A percentile compares a stretch with the other conserved stretches of the same genome.
phyloP scores from a whole-genome alignment of 2,113 vertebrate species.

The Elgaria multicarinata region DNA sequence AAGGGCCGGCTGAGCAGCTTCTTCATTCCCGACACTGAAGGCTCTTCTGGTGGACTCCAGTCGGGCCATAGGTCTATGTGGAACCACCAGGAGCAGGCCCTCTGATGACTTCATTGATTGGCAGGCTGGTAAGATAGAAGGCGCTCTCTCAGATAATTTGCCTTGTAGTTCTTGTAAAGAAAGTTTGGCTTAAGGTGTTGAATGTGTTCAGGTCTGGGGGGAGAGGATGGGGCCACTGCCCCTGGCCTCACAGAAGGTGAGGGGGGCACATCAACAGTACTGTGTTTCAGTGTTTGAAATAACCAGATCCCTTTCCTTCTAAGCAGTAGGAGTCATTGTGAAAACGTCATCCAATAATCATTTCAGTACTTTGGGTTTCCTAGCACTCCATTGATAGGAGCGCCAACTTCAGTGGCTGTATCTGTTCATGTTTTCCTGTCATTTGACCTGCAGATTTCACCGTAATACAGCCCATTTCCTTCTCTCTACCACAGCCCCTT shows the following conservation, averaged over 20 bases:
- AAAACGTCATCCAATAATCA: background rate
- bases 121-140: no score
- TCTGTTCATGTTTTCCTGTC: no score
- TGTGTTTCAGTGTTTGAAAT: background rate
- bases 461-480: background rate
- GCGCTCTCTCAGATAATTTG: no score
- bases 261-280: background rate
- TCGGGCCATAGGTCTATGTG: no score
- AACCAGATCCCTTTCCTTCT: background rate
- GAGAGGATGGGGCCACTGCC: background rate
- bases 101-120: no score
- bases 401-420: background rate
- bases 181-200: background rate
- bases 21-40: no score
- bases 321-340: background rate
- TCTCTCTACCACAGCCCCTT: background rate
- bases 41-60: no score
- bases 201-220: background rate
- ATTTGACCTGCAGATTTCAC: background rate
- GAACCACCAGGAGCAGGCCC: no score
- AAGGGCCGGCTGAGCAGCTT: no score
- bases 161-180: background rate
- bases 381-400: background rate
- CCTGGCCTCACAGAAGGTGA: background rate
- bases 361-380: background rate